Evolutionary conservation across 2,888 invertebrate genomes (phyloP).

Genomic region (Macaria liturata): DNA sequence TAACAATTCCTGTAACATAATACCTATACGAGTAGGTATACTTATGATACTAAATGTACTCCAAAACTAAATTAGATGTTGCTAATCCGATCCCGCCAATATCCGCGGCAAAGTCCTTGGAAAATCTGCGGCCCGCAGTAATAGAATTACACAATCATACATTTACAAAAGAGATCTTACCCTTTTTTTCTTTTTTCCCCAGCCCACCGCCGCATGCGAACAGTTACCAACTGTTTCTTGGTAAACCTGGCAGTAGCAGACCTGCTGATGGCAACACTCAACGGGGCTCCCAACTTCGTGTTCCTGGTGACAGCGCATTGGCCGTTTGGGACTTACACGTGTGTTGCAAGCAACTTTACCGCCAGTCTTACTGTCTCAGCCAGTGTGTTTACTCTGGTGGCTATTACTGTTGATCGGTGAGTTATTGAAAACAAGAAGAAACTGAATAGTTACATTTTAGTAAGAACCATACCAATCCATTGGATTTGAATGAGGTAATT

Average conservation of each 20-base stretch:
- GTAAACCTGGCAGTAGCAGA: constrained; percentile 95
- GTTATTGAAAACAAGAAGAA: constrained; percentile 8
- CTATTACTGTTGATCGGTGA: constrained; percentile 96
- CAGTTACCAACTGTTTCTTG: constrained; percentile 95
- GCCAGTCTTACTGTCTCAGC: constrained; percentile 95
- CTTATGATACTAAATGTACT: too few relatives aligned
- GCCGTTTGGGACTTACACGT: constrained; percentile 93
- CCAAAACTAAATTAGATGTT: too few relatives aligned
- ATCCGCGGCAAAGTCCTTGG: too few relatives aligned
- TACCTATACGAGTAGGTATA: too few relatives aligned
- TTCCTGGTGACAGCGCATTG: constrained; percentile 93
- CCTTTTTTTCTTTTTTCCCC: constrained; percentile 31
- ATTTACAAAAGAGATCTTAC: too few relatives aligned
- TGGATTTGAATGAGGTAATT: too few relatives aligned
- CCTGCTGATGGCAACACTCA: constrained; percentile 92
- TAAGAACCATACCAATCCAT: too few relatives aligned
- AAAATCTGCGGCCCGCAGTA: too few relatives aligned
- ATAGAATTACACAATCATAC: too few relatives aligned
- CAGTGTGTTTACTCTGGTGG: constrained; percentile 95
- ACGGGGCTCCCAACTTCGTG: constrained; percentile 94
- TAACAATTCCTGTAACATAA: too few relatives aligned
- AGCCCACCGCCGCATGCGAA: constrained; percentile 93
- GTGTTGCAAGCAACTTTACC: constrained; percentile 94
- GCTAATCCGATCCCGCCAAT: too few relatives aligned
- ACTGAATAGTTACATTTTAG: too few relatives aligned